Base-by-base conservation (phyloP, 2,797 vertebrate species). In the Betta splendens region DNA sequence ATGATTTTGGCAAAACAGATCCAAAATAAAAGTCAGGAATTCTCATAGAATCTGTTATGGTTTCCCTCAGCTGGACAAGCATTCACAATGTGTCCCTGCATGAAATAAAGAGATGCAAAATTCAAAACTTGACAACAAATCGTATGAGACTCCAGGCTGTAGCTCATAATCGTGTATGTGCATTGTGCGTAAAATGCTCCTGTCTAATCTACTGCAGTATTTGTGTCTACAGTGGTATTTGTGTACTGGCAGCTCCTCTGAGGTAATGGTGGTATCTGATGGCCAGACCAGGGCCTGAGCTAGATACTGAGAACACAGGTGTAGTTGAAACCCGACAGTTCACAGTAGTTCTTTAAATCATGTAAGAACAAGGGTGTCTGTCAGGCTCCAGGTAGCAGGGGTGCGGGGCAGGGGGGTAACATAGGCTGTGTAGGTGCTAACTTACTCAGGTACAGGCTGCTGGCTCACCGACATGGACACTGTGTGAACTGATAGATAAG, bases 321-420 rank as follows among this genome's bases (percentile, higher is more conserved):
- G 47, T 39, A 62, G 62, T 36, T 87, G 84, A 84, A 81, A 87
- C 81, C 84, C 75, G 84, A 83, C 87, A 83, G 84, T 55, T 68
- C 57, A 29, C 44, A 44, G 47, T 20, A 39, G 55, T 57, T 59
- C 68, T 79, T 71, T 80, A 79, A 84, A 79, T 85, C 64, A 81
- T 76, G 80, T 69, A 80, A 49, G 75, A 75, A 84, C 77, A 69
- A 48, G 61, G 45, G 49, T 72, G 61, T 69, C 54, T 52, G 35
- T 47, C 56, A 65, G 25, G 22, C 18, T 52, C 33, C 9, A 10
- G 28, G 45, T 12, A 52, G 32, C 7, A n/a, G 21, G 15, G 26
- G 3, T 43, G 38, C 9, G 39, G 50, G 11, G 32, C 35, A n/a
- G 17, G 28, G 29, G 45, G 46, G 9, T 55, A 49, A 57, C 46